Conservation (phyloP, 2,888 invertebrate genomes). For the Labia minor region DNA sequence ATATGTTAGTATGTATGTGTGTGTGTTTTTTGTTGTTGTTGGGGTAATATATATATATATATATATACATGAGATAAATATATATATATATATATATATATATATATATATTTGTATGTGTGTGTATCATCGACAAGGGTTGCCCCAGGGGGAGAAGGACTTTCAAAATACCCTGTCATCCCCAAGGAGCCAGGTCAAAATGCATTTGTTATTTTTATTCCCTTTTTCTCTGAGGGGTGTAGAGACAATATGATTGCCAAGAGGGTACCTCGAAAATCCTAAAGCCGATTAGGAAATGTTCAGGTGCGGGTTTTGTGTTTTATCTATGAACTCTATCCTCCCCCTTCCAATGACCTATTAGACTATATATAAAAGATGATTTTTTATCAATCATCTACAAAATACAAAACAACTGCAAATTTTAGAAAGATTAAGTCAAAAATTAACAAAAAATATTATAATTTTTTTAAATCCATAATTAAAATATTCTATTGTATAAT, state of each 20-base stretch:
- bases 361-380: no score
- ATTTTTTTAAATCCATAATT: no score
- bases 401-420: no score
- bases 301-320: background rate
- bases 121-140: slow-evolving; percentile 1
- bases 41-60: no score
- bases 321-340: background rate
- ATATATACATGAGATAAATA: no score
- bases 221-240: background rate
- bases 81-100: no score
- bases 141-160: background rate
- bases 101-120: no score
- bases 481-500: no score
- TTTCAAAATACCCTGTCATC: slow-evolving; percentile 13
- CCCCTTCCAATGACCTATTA: background rate
- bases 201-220: slow-evolving; percentile 13
- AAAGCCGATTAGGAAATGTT: background rate
- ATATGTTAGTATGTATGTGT: background rate
- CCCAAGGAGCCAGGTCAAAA: slow-evolving; percentile 4
- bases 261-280: background rate
- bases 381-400: no score
- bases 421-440: no score
- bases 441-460: no score
- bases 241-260: slow-evolving; percentile 8
- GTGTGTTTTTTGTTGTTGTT: no score